Evolutionary conservation across 1,140 invertebrate species (phyloP), one percentile per base, ranked within the genome.

Genomic region (Coboldia fuscipes): DNA sequence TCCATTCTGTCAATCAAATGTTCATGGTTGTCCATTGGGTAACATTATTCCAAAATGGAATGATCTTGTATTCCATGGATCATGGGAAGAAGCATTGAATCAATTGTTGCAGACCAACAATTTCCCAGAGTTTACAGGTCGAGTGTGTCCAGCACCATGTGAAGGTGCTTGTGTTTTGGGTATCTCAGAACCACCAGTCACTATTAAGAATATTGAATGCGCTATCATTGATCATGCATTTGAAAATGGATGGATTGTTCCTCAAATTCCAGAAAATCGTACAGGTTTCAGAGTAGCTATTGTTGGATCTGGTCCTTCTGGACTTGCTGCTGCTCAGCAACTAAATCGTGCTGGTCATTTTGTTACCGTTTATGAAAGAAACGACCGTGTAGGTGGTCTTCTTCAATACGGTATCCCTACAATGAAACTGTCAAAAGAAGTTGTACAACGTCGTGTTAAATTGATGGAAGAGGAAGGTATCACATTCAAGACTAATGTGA

Each of bases 21-120:
- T 48, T 6, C 82, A 96, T 50, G 93, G 92, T 31, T 97, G 94
- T 60, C 93, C 94, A 2, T 66, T 99, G 12, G 90, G 89, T 28
- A 98, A 98, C 54, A 93, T 98, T 37, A 97, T 99, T 48, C 94
- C 94, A 16, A 96, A 96, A 61, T 99, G 90, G 88, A 99, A 99
- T 58, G 85, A 97, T 56, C 68, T 97, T 1, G 68, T 98, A 3
- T 97, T 84, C 59, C 74, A 82, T 41, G 78, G 82, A 33, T 84
- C 96, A 48, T 99, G 94, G 94, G 73, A 80, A 39, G 85, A 96
- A 56, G 96, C 96, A n/a, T 60, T 98, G 2, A 72, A 81, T 41
- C 88, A 96, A 45, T 64, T 99, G 18, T 60, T 96, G 36, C 93
- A 97, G 56, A 99, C 94, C 2, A 98, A 98, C 51, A 98, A 98